These are phyloP conservation scores for Imbricaverruca yamaguchii DNA, from an alignment of 2,888 invertebrate genomes.

Conservation along the genomic window DNA sequence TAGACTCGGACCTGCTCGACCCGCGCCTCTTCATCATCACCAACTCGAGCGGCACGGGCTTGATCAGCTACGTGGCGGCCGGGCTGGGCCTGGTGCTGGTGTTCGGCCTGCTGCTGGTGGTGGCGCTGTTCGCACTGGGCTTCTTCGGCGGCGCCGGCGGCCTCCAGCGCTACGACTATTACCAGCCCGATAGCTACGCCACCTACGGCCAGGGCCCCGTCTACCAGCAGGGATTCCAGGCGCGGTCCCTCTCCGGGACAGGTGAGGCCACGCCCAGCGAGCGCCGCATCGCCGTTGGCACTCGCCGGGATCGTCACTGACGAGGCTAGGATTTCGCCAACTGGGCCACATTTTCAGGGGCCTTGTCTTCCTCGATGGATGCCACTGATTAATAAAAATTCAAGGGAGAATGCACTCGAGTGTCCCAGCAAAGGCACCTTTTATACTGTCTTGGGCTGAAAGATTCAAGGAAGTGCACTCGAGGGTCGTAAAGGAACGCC, in stretches of 20 bases:
- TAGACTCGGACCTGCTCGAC: constrained; percentile 3
- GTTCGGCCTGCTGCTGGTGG: background rate
- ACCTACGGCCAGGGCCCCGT: background rate
- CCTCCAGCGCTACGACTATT: background rate
- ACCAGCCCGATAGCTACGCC: background rate
- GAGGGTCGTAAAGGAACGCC: too few species aligned
- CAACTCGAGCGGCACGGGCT: background rate
- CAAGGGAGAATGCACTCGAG: too few species aligned
- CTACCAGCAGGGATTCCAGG: background rate
- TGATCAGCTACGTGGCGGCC: background rate
- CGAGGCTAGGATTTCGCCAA: too few species aligned
- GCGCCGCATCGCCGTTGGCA: too few species aligned
- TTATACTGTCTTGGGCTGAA: too few species aligned
- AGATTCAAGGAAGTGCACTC: too few species aligned
- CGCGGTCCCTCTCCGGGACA: background rate
- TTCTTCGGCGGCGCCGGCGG: background rate
- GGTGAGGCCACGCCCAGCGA: background rate
- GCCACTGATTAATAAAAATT: too few species aligned
- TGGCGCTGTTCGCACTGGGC: background rate
- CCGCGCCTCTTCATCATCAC: constrained; percentile 16
- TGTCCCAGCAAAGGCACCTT: too few species aligned
- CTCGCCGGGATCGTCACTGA: too few species aligned
- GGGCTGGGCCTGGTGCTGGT: background rate
- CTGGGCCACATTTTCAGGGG: too few species aligned
- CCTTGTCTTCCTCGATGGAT: too few species aligned